Percentiles rank a stretch among this genome's conserved stretches.
These are phyloP conservation scores for Puffinus mauretanicus DNA, from an alignment of 2,113 vertebrate species.

Conservation along the genomic window DNA sequence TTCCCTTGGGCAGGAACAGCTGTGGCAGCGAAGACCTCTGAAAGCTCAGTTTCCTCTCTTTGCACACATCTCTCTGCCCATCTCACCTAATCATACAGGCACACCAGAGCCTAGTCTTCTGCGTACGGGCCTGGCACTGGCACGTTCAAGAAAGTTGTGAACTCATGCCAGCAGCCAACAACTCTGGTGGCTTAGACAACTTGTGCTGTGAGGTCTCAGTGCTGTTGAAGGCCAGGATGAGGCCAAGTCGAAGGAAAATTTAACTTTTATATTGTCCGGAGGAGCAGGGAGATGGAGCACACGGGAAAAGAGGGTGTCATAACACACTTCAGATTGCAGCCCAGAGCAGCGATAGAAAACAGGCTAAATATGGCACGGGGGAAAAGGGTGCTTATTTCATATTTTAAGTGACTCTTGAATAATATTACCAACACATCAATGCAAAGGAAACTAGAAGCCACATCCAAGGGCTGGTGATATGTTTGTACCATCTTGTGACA, in stretches of 20 bases:
- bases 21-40: neutral
- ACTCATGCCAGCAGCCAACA: neutral
- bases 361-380: neutral
- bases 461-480: neutral
- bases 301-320: neutral
- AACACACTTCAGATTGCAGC: neutral
- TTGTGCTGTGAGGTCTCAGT: neutral
- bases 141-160: neutral
- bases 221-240: neutral
- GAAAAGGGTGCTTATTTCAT: neutral
- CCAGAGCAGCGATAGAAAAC: neutral
- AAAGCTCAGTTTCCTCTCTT: neutral
- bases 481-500: neutral
- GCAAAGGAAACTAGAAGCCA: neutral
- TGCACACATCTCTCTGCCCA: neutral
- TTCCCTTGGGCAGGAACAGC: neutral
- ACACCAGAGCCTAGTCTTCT: neutral
- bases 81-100: neutral
- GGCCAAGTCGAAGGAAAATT: neutral
- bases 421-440: neutral
- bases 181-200: neutral
- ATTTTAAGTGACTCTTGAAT: neutral
- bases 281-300: neutral
- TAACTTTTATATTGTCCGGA: neutral
- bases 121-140: accelerated